phyloP scores from a whole-genome alignment of 2,797 vertebrate species.

The Nannoperca obscura region DNA sequence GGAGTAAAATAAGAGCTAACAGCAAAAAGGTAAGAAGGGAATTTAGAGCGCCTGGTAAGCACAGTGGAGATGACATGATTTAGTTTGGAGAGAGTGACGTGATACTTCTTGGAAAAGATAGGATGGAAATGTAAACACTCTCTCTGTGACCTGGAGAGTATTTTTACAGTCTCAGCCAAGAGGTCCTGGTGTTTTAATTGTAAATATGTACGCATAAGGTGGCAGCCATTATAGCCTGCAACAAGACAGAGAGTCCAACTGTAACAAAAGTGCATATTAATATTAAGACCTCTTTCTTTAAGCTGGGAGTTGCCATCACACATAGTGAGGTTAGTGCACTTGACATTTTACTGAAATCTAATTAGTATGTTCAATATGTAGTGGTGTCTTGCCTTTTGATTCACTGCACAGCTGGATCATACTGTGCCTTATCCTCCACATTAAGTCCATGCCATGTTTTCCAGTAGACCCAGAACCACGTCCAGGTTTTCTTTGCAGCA shows the following conservation, averaged over 20 bases:
- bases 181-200: slow-evolving; percentile 19
- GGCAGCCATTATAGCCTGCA: slow-evolving; percentile 6
- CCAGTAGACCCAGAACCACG: background rate
- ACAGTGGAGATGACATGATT: slow-evolving; percentile 32
- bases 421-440: background rate
- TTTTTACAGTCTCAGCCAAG: slow-evolving; percentile 43
- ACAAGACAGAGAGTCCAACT: background rate
- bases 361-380: background rate
- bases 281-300: background rate
- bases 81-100: slow-evolving; percentile 48
- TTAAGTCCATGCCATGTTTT: slow-evolving; percentile 65
- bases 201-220: background rate
- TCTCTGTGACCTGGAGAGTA: slow-evolving; percentile 46
- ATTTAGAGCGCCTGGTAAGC: slow-evolving; percentile 1
- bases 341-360: background rate
- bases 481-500: slow-evolving; percentile 64
- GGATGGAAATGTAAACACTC: slow-evolving; percentile 59
- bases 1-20: slow-evolving; percentile 2
- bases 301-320: background rate
- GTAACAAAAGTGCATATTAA: background rate
- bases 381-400: background rate
- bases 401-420: background rate
- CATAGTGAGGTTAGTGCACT: background rate
- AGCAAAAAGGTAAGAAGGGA: slow-evolving; percentile 13
- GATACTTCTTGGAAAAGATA: slow-evolving; percentile 43